Evolutionary conservation across 2,888 invertebrate species (phyloP).

Genomic region (Tenthredo notha): DNA sequence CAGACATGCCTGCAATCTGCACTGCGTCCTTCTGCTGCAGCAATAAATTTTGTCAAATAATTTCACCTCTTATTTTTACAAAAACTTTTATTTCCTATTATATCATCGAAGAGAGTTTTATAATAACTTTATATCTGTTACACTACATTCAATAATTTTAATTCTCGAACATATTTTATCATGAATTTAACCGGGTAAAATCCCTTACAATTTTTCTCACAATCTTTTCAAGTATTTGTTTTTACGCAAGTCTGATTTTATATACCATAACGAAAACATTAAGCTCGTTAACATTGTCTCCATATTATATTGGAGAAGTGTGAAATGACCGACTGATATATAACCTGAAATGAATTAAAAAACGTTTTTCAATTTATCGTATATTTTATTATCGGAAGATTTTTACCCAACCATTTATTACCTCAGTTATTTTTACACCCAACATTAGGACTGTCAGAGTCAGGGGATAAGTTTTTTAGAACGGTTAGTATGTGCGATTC

Average conservation of each 20-base stretch:
- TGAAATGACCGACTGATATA: background rate
- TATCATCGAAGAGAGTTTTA: background rate
- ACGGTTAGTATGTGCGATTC: constrained; percentile 21
- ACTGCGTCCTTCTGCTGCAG: constrained; percentile 37
- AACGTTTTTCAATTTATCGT: background rate
- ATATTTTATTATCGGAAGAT: background rate
- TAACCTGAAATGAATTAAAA: background rate
- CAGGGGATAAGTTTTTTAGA: background rate
- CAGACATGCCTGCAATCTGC: constrained; percentile 33
- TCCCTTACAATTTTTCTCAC: background rate
- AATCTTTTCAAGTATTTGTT: constrained; percentile 25
- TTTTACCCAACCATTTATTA: background rate
- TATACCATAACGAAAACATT: constrained; percentile 10
- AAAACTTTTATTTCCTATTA: background rate
- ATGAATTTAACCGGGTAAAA: constrained; percentile 23
- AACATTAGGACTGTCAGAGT: background rate
- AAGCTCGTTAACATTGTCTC: background rate
- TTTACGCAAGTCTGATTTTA: constrained; percentile 11
- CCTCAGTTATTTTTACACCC: background rate
- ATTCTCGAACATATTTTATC: background rate
- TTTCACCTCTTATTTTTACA: background rate
- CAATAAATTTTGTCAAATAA: background rate
- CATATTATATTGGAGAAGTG: background rate
- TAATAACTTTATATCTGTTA: background rate
- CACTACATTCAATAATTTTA: background rate